Base-by-base conservation (phyloP, 2,888 invertebrate genomes). In the Tetrapedia diversipes region DNA sequence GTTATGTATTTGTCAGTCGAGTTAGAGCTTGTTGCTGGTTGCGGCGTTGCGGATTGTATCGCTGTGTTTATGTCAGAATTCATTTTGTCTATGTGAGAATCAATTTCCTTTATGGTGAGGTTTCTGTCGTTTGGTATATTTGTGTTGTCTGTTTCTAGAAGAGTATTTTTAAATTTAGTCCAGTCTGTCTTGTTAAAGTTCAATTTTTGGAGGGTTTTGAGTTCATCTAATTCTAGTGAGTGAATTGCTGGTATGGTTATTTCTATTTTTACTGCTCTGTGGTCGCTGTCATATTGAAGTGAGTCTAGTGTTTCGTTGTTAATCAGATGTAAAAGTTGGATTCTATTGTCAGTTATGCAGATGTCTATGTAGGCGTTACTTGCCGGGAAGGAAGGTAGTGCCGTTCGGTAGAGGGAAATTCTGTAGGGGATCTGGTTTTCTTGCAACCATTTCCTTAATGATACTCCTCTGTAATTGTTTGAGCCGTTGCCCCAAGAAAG, bases 111-210 rank as follows among this genome's bases (percentile, higher is more conserved):
- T 24, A 41, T 70, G 0, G 72, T 51, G 27, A 84, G 56, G 16
- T 81, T 82, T 49, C 68, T 63, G 19, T 81, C 39, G 8, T 51
- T 11, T 14, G 79, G 73, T 4, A 76, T 24, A 1, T 64, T 11
- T 1, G 24, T 1, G 1, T 22, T 16, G 0, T 67, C 29, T 0
- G 53, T 70, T 4, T 47, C 22, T 7, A 11, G 1, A 3, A 80
- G 11, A 1, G 47, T n/a, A 8, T 57, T 37, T 24, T 32, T 32
- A 10, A 78, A 75, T 24, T 41, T 73, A 0, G 37, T 63, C 82
- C 79, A 81, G 24, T 82, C 69, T 0, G 78, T 49, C 63, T 69
- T 71, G 11, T 74, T 72, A 27, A 60, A 82, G 3, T 64, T 74
- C 4, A 32, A 34, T 16, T 49, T n/a, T n/a, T n/a, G n/a, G n/a